Conservation (phyloP, 2,113 vertebrate genomes). For the Triplophysa siluroides region DNA sequence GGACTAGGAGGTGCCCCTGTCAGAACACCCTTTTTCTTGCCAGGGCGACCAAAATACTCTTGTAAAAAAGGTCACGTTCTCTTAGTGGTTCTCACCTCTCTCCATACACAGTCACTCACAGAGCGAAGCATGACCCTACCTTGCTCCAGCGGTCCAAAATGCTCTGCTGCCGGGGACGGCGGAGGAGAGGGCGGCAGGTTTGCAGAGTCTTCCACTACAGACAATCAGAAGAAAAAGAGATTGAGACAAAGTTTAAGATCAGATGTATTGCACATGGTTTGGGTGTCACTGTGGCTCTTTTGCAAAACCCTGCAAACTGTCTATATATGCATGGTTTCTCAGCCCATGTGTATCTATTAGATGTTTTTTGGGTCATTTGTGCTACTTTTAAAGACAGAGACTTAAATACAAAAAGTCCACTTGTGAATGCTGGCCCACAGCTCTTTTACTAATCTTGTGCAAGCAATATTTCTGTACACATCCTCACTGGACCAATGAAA, state of each 20-base stretch:
- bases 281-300: neutral
- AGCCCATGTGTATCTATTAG: neutral
- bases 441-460: conserved; percentile 4
- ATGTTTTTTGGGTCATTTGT: neutral
- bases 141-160: conserved; percentile 87
- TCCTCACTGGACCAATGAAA: neutral
- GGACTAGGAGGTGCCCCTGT: neutral
- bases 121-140: conserved; percentile 76
- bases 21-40: conserved; percentile 7
- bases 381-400: too few relatives aligned
- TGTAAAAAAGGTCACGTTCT: conserved; percentile 39
- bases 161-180: conserved; percentile 93
- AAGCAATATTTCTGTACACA: neutral
- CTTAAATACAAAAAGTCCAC: too few relatives aligned
- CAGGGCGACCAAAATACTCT: conserved; percentile 32
- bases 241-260: conserved; percentile 1
- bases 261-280: neutral
- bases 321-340: neutral
- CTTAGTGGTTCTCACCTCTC: conserved; percentile 42
- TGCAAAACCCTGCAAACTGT: neutral
- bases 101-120: conserved; percentile 31
- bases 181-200: conserved; percentile 97
- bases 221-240: conserved; percentile 45
- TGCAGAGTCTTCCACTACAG: conserved; percentile 90
- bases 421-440: neutral